Conservation (phyloP, 2,888 invertebrate genomes). For the Apomyelois bistriatella region DNA sequence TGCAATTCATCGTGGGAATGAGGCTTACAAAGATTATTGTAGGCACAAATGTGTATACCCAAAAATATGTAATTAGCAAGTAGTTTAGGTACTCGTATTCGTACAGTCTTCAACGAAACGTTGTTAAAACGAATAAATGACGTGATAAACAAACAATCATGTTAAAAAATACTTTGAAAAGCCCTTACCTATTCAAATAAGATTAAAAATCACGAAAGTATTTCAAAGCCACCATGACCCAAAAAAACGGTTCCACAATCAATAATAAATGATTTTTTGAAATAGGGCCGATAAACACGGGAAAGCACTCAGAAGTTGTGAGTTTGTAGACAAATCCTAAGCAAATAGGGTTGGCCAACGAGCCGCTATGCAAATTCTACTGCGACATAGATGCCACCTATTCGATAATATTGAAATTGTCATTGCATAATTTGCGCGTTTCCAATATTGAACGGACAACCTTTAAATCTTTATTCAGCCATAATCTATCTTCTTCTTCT, state of each 20-base stretch:
- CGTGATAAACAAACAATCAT: too few species aligned
- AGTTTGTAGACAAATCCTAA: constrained; percentile 15
- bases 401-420: constrained; percentile 61
- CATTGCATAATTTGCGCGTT: constrained; percentile 43
- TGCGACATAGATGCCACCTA: constrained; percentile 58
- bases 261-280: background rate
- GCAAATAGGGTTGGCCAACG: constrained; percentile 48
- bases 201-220: too few species aligned
- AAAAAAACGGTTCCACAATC: too few species aligned
- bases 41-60: background rate
- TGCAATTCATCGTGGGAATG: constrained; percentile 59
- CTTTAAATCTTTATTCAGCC: background rate
- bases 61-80: too few species aligned
- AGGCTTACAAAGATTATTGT: constrained; percentile 17
- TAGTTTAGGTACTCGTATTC: too few species aligned
- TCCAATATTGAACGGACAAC: constrained; percentile 28
- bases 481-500: too few species aligned
- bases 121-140: too few species aligned
- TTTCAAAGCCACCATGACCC: too few species aligned
- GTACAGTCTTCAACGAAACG: too few species aligned
- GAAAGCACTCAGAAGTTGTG: constrained; percentile 27
- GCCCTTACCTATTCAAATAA: too few species aligned
- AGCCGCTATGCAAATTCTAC: constrained; percentile 48
- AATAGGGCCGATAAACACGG: constrained; percentile 21
- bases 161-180: too few species aligned